Evolutionary conservation across 1,140 invertebrate genomes (phyloP).

Genomic region (Hypothenemus hampei): DNA sequence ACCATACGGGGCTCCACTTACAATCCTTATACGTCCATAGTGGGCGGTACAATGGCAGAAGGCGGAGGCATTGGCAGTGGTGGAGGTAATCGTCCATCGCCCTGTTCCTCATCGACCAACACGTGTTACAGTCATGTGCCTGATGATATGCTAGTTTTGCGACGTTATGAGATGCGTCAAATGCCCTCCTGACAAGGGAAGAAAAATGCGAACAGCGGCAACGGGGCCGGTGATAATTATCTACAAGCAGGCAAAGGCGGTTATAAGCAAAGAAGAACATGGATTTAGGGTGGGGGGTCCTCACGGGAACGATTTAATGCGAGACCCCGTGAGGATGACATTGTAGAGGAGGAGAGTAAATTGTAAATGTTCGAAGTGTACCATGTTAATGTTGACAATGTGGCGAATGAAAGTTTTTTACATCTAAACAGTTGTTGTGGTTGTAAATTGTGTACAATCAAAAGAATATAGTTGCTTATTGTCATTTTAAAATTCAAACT

Average conservation of each 20-base stretch:
- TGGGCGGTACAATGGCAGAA: constrained; percentile 19
- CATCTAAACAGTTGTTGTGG: no score
- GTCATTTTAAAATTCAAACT: no score
- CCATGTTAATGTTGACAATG: no score
- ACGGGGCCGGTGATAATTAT: neutral
- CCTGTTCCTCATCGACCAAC: constrained; percentile 32
- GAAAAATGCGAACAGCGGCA: neutral
- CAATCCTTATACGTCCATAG: constrained; percentile 28
- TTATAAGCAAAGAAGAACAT: constrained; percentile 12
- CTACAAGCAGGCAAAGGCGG: neutral
- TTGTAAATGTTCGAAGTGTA: no score
- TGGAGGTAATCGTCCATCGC: no score
- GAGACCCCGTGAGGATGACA: constrained; percentile 22
- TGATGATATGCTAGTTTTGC: constrained; percentile 27
- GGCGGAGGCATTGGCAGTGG: no score
- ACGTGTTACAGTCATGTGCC: constrained; percentile 37
- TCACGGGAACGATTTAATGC: constrained; percentile 14
- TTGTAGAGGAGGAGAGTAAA: constrained; percentile 20
- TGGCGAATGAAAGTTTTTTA: no score
- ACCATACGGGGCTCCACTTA: constrained; percentile 32
- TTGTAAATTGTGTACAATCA: no score
- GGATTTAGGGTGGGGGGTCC: constrained; percentile 22
- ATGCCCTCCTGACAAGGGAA: constrained; percentile 32
- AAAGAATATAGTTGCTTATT: no score
- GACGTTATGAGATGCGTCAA: constrained; percentile 28